Evolutionary conservation across 64 coral and sea anemone species (phyloP), one percentile per base, ranked within the genome.

Genomic region (Montipora foliosa): DNA sequence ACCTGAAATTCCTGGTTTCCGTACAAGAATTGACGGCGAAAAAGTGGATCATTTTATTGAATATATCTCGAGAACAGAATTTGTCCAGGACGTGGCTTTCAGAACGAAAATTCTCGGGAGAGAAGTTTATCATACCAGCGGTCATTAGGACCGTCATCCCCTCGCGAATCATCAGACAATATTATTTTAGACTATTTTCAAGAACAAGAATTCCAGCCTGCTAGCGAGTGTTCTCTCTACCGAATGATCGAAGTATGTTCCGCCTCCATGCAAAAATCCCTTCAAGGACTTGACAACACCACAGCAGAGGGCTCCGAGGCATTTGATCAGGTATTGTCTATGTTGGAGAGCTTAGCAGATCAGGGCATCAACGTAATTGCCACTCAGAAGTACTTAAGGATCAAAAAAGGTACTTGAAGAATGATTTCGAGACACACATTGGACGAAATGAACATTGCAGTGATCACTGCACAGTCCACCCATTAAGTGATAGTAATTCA

Each of bases 281-380:
- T 90, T 4, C 84, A 79, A 6, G 79, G 93, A 49, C 79, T 95
- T 69, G 93, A 85, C 67, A 95, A 95, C 84, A 89, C 93, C 19
- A 95, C 87, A 66, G 87, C 93, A 76, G 87, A 94, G 13, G 93
- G 93, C 6, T 76, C 87, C n/a, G 93, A 90, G 53, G 87, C 79
- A 44, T 71, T 91, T 52, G 89, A 91, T 70, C 50, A 73, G 7
- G 47, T 68, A 68, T 59, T 52, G 16, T 44, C 62, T 53, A 37
- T 80, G 21, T 45, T 80, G 75, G 14, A n/a, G 4, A 5, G 1
- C 74, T 20, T 71, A 22, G 68, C 3, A 22, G 68, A 71, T 24
- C 68, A 71, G 17, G 68, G 68, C 0, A 6, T 24, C 10, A 24
- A 20, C 0, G 68, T 24, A 21, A 71, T 24, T 71, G 61, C 61